Percentiles rank a stretch among this genome's conserved stretches.
Evolutionary conservation across 2,113 vertebrate genomes (phyloP).

Genomic region (Dolichallabes microphthalmus): DNA sequence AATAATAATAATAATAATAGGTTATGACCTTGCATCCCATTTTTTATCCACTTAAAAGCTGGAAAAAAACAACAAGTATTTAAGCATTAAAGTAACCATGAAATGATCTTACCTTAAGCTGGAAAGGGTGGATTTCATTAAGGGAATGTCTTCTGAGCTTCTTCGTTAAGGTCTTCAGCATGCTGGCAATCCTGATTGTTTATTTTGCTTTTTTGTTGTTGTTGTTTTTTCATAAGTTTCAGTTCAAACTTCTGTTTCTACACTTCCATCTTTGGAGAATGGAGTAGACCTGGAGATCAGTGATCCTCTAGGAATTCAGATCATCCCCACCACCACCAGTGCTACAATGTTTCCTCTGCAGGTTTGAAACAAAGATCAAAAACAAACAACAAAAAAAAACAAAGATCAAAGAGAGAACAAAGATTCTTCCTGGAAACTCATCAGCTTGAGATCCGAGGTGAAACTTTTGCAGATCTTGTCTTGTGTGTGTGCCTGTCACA

Average conservation of each 20-base stretch:
- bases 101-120: conserved; percentile 81
- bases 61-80: neutral
- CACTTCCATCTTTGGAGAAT: conserved; percentile 10
- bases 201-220: neutral
- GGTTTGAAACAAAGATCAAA: neutral
- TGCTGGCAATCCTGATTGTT: conserved; percentile 51
- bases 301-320: neutral
- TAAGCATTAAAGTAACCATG: neutral
- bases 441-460: neutral
- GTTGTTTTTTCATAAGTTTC: neutral
- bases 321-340: neutral
- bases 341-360: neutral
- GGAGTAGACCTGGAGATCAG: neutral
- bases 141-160: conserved; percentile 86
- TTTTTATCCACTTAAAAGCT: neutral
- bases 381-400: neutral
- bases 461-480: conserved; percentile 1
- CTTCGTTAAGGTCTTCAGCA: conserved; percentile 88
- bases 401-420: neutral
- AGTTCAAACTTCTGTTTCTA: conserved; percentile 4
- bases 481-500: neutral
- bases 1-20: neutral
- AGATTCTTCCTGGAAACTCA: neutral
- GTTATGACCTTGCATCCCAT: neutral
- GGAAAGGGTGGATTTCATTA: conserved; percentile 86